phyloP scores from a whole-genome alignment of 1,140 invertebrate genomes.

The Cardiocondyla obscurior region DNA sequence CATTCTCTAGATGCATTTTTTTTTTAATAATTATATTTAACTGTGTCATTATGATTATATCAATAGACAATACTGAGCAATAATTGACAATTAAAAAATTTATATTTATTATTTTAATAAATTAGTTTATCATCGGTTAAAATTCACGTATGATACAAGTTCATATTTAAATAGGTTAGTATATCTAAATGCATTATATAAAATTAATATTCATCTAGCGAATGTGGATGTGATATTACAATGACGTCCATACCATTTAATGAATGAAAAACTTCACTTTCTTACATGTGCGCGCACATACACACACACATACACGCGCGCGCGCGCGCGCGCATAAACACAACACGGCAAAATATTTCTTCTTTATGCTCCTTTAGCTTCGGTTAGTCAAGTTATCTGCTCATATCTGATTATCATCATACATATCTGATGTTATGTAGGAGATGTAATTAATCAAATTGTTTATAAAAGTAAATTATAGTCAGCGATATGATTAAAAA shows the following conservation, averaged over 20 bases:
- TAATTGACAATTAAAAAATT: background rate
- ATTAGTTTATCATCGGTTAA: background rate
- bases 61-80: constrained; percentile 1
- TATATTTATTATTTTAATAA: background rate
- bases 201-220: background rate
- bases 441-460: constrained; percentile 70
- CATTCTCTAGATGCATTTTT: constrained; percentile 16
- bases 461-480: constrained; percentile 54
- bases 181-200: background rate
- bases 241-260: constrained; percentile 30
- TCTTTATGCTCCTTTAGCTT: background rate
- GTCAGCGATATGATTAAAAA: constrained; percentile 6
- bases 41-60: background rate
- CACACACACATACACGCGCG: background rate
- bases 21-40: background rate
- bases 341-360: background rate
- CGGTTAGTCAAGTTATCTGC: constrained; percentile 40
- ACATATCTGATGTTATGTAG: constrained; percentile 63
- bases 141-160: background rate
- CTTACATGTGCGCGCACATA: background rate
- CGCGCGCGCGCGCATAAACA: background rate
- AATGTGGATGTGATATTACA: constrained; percentile 29
- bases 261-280: background rate
- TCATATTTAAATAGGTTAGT: background rate
- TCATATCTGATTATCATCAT: too few species aligned